Percentiles rank a stretch among this genome's conserved stretches.
Evolutionary conservation across 2,113 vertebrate species (phyloP).

Genomic region (Hepsetus odoe): DNA sequence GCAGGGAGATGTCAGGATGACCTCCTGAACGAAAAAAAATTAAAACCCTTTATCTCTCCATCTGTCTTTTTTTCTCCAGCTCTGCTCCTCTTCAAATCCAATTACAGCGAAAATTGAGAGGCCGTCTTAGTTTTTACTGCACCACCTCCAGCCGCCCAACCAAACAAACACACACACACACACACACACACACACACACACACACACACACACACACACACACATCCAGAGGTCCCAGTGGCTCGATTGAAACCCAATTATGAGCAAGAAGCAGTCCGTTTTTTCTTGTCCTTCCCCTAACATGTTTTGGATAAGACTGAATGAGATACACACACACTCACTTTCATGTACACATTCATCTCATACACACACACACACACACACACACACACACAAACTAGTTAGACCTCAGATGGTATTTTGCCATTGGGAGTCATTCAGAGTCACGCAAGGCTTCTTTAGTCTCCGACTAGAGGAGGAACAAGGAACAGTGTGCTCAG

Average conservation of each 20-base stretch:
- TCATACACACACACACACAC: too few species aligned
- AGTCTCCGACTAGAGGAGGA: background rate
- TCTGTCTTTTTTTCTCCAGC: background rate
- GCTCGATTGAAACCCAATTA: background rate
- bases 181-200: too few species aligned
- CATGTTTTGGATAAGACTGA: background rate
- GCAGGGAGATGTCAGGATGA: slow-evolving; percentile 31
- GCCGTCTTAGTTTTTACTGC: background rate
- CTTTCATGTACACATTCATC: background rate
- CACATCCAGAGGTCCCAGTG: too few species aligned
- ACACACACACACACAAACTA: too few species aligned
- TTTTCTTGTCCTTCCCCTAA: background rate
- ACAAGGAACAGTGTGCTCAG: too few species aligned
- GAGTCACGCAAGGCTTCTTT: background rate
- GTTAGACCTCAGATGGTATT: background rate
- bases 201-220: too few species aligned
- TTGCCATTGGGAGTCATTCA: background rate
- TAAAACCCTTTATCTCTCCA: background rate
- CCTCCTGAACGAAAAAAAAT: slow-evolving; percentile 2
- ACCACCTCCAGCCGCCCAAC: too few species aligned
- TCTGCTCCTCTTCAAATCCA: slow-evolving; percentile 1
- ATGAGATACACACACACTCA: background rate
- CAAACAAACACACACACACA: too few species aligned
- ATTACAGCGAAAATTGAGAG: background rate
- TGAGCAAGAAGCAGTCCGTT: background rate